A percentile compares a stretch with the other conserved stretches of the same genome.
phyloP scores from a whole-genome alignment of 2,888 invertebrate species.

The Agonopterix heracliana region DNA sequence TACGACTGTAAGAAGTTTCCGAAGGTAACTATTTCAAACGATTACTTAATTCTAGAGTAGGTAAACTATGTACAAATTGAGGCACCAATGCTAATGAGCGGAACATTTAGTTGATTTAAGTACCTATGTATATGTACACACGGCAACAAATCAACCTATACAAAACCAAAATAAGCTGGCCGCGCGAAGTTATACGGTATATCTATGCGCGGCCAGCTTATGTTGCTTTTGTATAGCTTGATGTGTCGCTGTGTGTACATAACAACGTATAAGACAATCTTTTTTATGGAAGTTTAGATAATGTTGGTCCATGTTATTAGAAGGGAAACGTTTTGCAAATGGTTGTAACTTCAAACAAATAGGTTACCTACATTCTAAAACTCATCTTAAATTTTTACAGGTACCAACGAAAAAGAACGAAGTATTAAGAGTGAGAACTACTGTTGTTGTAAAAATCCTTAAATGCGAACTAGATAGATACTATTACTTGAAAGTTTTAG shows the following conservation, averaged over 20 bases:
- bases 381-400: slow-evolving; percentile 31
- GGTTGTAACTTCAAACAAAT: not conserved
- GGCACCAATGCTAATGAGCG: not conserved
- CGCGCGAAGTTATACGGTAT: too few relatives aligned
- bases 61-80: not conserved
- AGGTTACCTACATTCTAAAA: not conserved
- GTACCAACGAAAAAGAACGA: slow-evolving; percentile 45
- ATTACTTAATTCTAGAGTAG: not conserved
- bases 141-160: too few relatives aligned
- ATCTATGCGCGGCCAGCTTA: too few relatives aligned
- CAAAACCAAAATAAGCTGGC: too few relatives aligned
- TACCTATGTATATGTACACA: not conserved
- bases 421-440: slow-evolving; percentile 62
- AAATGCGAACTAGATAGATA: slow-evolving; percentile 57
- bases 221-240: too few relatives aligned
- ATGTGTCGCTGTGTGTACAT: too few relatives aligned
- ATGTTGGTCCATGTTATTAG: not conserved
- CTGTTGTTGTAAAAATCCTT: slow-evolving; percentile 57
- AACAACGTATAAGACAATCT: not conserved
- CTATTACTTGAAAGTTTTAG: slow-evolving; percentile 52
- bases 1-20: slow-evolving; percentile 70
- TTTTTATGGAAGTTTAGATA: not conserved
- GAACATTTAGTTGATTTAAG: not conserved
- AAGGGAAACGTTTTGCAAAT: not conserved
- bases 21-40: slow-evolving; percentile 25